Evolutionary conservation across 2,888 invertebrate species (phyloP).

Genomic region (Thecocarcelia acutangulata): DNA sequence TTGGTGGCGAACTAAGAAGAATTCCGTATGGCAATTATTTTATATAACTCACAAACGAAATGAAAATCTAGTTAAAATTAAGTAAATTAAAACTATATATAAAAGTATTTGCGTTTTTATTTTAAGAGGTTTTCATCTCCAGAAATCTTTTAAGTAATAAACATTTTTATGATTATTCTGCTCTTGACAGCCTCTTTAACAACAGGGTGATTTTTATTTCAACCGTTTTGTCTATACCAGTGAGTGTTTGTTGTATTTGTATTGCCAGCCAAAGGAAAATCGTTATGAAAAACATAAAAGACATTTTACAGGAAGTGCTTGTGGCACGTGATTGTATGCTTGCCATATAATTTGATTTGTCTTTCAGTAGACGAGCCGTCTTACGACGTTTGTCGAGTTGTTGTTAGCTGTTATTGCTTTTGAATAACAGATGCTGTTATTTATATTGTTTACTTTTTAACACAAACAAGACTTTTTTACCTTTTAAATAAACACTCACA

Average conservation of each 20-base stretch:
- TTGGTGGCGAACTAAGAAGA: too few species aligned
- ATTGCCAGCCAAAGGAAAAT: slow-evolving; percentile 22
- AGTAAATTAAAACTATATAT: too few species aligned
- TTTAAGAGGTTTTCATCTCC: too few species aligned
- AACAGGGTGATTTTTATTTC: not conserved
- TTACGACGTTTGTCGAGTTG: slow-evolving; percentile 40
- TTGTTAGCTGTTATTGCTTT: slow-evolving; percentile 36
- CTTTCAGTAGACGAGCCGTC: slow-evolving; percentile 61
- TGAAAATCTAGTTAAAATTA: too few species aligned
- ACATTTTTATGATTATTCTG: not conserved
- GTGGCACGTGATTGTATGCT: slow-evolving; percentile 70
- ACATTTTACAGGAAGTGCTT: slow-evolving; percentile 70
- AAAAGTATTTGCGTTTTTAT: too few species aligned
- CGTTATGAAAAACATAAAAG: slow-evolving; percentile 56
- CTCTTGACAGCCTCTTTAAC: not conserved
- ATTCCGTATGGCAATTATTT: too few species aligned
- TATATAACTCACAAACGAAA: too few species aligned
- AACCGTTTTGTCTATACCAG: too few species aligned
- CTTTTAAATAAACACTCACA: slow-evolving; percentile 14
- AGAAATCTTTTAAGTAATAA: too few species aligned
- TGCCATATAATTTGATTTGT: slow-evolving; percentile 69
- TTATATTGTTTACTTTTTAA: slow-evolving; percentile 64
- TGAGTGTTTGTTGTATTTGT: not conserved
- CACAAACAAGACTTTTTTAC: slow-evolving; percentile 33
- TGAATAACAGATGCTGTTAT: slow-evolving; percentile 64